Percentiles rank a stretch among this genome's conserved stretches.
These are phyloP conservation scores for Alentia gelatinosa DNA, from an alignment of 2,888 invertebrate genomes.

Conservation along the genomic window DNA sequence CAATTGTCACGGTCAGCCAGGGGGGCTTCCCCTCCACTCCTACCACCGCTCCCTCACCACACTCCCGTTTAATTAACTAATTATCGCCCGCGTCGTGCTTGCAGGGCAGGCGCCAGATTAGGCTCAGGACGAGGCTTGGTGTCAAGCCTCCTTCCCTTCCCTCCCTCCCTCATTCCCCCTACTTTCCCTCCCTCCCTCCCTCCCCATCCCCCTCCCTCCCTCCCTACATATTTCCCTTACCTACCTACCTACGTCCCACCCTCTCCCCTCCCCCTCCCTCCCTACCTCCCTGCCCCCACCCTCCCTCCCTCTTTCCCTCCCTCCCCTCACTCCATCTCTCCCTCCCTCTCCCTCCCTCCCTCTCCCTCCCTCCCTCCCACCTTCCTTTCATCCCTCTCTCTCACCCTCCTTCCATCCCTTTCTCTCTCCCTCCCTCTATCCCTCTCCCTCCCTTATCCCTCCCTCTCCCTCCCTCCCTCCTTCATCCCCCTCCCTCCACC, in stretches of 20 bases:
- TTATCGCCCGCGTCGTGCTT: neutral
- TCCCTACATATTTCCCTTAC: neutral
- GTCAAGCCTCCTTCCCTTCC: neutral
- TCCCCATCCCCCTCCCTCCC: neutral
- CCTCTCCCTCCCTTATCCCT: neutral
- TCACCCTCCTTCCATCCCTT: neutral
- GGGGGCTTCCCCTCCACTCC: neutral
- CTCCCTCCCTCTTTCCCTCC: neutral
- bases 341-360: neutral
- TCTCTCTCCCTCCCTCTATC: neutral
- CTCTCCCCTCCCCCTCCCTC: neutral
- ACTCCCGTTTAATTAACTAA: slow-evolving; percentile 35
- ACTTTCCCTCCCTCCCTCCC: neutral
- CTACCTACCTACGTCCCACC: neutral
- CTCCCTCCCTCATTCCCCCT: neutral
- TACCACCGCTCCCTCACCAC: neutral
- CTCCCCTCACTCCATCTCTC: neutral
- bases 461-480: neutral
- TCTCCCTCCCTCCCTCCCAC: neutral
- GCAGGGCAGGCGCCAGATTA: neutral
- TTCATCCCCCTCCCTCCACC: neutral
- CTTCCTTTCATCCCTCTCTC: neutral
- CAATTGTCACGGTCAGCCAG: neutral
- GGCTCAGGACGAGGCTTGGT: neutral
- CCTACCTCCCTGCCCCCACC: neutral